These are phyloP conservation scores for Scotopteryx bipunctaria DNA, from an alignment of 2,888 invertebrate species.

Conservation along the genomic window DNA sequence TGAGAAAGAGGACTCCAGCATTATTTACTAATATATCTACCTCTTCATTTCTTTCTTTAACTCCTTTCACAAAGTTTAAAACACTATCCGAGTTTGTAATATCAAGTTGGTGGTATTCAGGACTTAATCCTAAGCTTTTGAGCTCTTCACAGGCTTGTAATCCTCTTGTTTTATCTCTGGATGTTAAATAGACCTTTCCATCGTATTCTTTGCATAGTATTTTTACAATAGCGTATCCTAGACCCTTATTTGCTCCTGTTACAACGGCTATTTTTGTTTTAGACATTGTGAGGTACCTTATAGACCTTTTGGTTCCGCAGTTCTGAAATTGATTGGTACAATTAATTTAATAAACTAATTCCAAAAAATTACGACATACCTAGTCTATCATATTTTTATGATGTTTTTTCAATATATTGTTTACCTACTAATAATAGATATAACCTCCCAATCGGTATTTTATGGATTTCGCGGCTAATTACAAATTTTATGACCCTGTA, in stretches of 20 bases:
- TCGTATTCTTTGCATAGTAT: slow-evolving; percentile 85
- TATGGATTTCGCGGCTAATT: too few relatives aligned
- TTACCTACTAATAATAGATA: too few relatives aligned
- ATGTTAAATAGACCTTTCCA: slow-evolving; percentile 88
- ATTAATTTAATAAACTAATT: too few relatives aligned
- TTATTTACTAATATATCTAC: slow-evolving; percentile 90
- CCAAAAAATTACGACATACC: too few relatives aligned
- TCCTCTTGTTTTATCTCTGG: slow-evolving; percentile 84
- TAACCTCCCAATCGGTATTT: too few relatives aligned
- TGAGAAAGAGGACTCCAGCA: slow-evolving; percentile 82
- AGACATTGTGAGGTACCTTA: slow-evolving; percentile 36
- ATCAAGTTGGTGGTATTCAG: slow-evolving; percentile 87
- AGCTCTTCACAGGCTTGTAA: slow-evolving; percentile 82
- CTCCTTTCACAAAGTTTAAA: slow-evolving; percentile 73
- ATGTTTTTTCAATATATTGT: too few relatives aligned
- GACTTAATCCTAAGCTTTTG: slow-evolving; percentile 70
- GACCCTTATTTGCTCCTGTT: slow-evolving; percentile 89
- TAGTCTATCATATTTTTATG: too few relatives aligned
- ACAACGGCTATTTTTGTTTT: slow-evolving; percentile 72
- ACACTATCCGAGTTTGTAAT: slow-evolving; percentile 84
- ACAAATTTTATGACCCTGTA: too few relatives aligned
- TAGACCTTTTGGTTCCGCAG: background rate
- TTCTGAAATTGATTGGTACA: background rate
- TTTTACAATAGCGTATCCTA: slow-evolving; percentile 87
- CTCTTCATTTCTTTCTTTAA: slow-evolving; percentile 83